A percentile compares a stretch with the other conserved stretches of the same genome.
Evolutionary conservation across 2,113 vertebrate genomes (phyloP).

Genomic region (Lynx canadensis): DNA sequence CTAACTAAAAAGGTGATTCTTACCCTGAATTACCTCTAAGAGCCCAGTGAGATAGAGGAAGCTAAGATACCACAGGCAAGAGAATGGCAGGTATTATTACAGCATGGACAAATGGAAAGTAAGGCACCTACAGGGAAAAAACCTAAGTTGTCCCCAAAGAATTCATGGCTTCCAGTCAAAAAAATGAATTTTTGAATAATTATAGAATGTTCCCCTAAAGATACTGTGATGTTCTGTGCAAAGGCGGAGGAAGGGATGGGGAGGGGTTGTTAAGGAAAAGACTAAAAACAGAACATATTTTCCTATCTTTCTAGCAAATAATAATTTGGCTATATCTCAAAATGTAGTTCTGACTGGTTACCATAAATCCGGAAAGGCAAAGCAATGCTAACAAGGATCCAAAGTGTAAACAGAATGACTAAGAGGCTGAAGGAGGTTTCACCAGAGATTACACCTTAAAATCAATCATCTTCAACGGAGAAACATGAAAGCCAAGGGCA

Average conservation of each 20-base stretch:
- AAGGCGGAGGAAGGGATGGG: neutral
- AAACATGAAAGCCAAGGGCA: conserved; percentile 10
- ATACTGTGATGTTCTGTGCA: neutral
- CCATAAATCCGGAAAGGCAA: conserved; percentile 18
- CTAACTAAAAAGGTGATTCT: neutral
- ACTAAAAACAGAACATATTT: conserved; percentile 7
- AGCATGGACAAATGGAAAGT: conserved; percentile 9
- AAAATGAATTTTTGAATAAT: conserved; percentile 1
- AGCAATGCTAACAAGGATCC: conserved; percentile 3
- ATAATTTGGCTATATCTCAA: conserved; percentile 1
- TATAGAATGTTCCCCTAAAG: conserved; percentile 44
- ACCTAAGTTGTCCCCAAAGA: conserved; percentile 14
- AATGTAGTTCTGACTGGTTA: conserved; percentile 1
- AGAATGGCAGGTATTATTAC: conserved; percentile 23
- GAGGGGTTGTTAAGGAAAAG: neutral
- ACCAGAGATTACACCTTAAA: conserved; percentile 20
- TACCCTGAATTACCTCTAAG: neutral
- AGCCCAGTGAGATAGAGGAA: neutral
- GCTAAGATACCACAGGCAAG: neutral
- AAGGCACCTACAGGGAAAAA: neutral
- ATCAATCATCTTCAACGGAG: neutral
- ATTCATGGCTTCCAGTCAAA: neutral
- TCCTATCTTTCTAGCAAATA: conserved; percentile 30
- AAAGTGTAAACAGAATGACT: neutral
- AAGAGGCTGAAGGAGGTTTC: neutral